Percentiles rank a stretch among this genome's conserved stretches.
Conservation (phyloP, 2,888 invertebrate species). For the Linnaemya tessellans region DNA sequence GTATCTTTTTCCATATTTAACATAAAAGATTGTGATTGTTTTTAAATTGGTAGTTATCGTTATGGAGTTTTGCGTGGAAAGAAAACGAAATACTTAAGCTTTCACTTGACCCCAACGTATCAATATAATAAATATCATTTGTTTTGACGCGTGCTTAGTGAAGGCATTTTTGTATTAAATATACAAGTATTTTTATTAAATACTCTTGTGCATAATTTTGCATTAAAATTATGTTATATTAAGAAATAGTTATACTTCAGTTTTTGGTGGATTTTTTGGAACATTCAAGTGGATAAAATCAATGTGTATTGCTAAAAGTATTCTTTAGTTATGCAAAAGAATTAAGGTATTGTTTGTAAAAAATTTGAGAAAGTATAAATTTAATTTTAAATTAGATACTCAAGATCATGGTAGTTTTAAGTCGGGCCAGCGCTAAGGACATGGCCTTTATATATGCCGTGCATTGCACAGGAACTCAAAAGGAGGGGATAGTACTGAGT, state of each 20-base stretch:
- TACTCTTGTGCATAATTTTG: not conserved
- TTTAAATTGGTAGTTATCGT: constrained; percentile 50
- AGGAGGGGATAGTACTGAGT: too few species aligned
- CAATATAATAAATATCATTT: constrained; percentile 79
- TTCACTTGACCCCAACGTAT: constrained; percentile 82
- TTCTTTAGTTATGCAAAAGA: too few species aligned
- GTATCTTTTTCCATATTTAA: constrained; percentile 45
- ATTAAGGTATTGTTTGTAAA: too few species aligned
- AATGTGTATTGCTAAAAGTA: too few species aligned
- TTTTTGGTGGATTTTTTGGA: too few species aligned
- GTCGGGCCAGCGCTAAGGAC: too few species aligned
- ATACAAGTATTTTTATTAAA: not conserved
- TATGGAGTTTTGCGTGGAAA: constrained; percentile 47
- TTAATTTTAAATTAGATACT: too few species aligned
- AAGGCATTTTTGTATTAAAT: constrained; percentile 51
- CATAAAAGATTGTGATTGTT: constrained; percentile 55
- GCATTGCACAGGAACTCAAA: too few species aligned
- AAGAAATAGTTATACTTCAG: not conserved
- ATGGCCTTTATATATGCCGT: too few species aligned
- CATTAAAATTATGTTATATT: not conserved
- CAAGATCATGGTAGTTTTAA: too few species aligned
- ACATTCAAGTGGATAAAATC: too few species aligned
- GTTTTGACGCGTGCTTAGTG: constrained; percentile 70
- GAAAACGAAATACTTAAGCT: constrained; percentile 76
- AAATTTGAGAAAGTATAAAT: too few species aligned